Conservation (phyloP, 2,113 vertebrate genomes). For the Cryptotis parvus region DNA sequence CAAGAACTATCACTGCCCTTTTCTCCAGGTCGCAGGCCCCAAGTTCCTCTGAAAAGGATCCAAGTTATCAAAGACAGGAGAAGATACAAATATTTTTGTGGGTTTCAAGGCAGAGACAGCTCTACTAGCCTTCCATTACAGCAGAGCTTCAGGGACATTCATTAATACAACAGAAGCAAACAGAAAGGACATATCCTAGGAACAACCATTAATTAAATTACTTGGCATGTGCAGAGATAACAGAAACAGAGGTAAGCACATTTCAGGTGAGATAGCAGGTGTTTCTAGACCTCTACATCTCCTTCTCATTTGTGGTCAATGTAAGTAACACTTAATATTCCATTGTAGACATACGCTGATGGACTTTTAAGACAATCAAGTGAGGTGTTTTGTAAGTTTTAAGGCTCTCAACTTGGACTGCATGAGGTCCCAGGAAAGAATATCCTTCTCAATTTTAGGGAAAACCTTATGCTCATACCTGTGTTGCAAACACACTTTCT, state of each 20-base stretch:
- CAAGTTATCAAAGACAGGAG: neutral
- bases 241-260: neutral
- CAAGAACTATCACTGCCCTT: neutral
- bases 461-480: neutral
- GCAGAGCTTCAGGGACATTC: neutral
- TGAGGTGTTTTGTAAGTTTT: neutral
- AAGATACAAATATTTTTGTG: neutral
- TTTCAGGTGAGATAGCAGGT: neutral
- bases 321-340: neutral
- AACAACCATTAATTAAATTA: neutral
- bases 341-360: neutral
- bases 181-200: neutral
- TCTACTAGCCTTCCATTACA: neutral
- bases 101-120: neutral
- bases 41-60: neutral
- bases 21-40: neutral
- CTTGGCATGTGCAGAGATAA: neutral
- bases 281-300: neutral
- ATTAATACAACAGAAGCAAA: neutral
- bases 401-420: neutral
- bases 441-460: neutral
- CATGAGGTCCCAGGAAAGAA: neutral
- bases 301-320: neutral
- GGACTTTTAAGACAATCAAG: neutral
- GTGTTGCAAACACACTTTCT: neutral